phyloP scores from a whole-genome alignment of 2,797 vertebrate genomes.

The Sebastiscus tertius region DNA sequence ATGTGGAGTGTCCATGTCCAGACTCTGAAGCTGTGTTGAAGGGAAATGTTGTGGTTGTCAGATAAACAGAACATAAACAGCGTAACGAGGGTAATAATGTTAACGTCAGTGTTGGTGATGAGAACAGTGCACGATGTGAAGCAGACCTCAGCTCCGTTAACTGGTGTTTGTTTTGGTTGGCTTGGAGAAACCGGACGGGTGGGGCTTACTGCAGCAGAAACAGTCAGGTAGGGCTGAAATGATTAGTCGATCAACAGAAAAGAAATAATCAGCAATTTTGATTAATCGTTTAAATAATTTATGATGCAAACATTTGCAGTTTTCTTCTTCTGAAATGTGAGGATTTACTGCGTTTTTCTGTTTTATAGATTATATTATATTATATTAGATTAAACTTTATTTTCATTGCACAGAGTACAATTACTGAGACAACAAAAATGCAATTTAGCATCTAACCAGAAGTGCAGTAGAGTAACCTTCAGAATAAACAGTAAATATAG shows the following conservation, averaged over 20 bases:
- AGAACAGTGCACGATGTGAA: constrained; percentile 17
- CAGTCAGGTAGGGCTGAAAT: background rate
- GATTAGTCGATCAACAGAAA: background rate
- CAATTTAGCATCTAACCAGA: background rate
- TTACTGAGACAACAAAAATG: background rate
- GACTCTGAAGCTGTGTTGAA: constrained; percentile 14
- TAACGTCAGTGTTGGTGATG: constrained; percentile 24
- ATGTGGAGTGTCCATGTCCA: background rate
- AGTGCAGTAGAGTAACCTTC: background rate
- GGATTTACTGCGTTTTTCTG: background rate
- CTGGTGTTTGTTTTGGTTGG: constrained; percentile 29
- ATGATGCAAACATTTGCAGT: background rate
- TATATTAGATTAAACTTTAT: background rate
- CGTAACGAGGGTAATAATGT: constrained; percentile 12
- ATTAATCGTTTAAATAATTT: background rate
- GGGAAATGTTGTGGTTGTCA: background rate
- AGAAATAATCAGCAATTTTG: background rate
- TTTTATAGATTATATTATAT: background rate
- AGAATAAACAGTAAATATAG: background rate
- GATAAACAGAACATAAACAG: constrained; percentile 15
- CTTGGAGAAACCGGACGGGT: constrained; percentile 4
- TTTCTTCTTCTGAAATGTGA: background rate
- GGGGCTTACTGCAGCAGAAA: background rate
- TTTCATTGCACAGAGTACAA: background rate
- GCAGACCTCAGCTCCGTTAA: constrained; percentile 2